Evolutionary conservation across 2,888 invertebrate genomes (phyloP), one percentile per base, ranked within the genome.

Genomic region (Hoplodrina ambigua): DNA sequence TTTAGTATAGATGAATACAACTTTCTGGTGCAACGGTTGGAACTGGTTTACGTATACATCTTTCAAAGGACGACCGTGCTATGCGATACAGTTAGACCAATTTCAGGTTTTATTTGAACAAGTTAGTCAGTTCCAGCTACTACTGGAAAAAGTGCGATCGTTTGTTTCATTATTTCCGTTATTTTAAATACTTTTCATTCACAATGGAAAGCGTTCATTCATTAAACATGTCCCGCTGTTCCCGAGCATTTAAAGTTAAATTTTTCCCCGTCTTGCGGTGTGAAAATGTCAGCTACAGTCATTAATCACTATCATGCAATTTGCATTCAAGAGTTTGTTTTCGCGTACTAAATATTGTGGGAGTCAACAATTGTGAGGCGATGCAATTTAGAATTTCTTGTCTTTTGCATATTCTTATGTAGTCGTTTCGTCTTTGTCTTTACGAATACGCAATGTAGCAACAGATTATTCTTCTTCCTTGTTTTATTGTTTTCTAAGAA

Each of bases 291-390:
- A 63, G 70, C 61, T 62, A 20, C 62, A 74, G 54, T 64, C 71
- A 75, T 83, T 83, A 69, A 67, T 76, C 65, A 75, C 69, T 75
- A 75, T 75, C 78, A 65, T 58, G 65, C 19, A 72, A 78, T 77
- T 79, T 78, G 69, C 83, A 83, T 82, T 73, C 58, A 69, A 75
- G 69, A 69, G 59, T 78, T 77, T 79, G 81, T 81, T 81, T 82
- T 73, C 70, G 19, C 56, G 33, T 55, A 64, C 57, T 75, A 69
- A 75, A 72, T 81, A 76, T 65, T 75, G 81, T 83, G 72, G 76
- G 75, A 82, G 72, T 61, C 46, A 49, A 61, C 60, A 57, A 70
- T 70, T 75, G 70, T 71, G 44, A 67, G 30, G 59, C 61, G 52
- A 55, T 74, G 73, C 59, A 69, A 74, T 78, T 68, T 69, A 66